Conservation (phyloP, 2,888 invertebrate species). For the Ligdia adustata region DNA sequence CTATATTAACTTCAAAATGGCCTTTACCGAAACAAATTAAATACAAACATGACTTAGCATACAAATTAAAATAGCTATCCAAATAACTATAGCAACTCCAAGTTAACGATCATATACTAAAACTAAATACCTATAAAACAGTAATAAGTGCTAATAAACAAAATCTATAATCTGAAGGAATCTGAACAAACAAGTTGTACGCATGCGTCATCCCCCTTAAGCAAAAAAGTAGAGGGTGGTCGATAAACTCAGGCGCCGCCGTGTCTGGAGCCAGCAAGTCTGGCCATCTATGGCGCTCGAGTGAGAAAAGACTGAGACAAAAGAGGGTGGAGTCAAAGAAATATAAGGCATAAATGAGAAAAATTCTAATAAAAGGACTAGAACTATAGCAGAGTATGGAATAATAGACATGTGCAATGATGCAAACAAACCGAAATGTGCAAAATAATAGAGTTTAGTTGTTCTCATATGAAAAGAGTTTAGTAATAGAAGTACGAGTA, state of each 20-base stretch:
- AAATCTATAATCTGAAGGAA: slow-evolving; percentile 62
- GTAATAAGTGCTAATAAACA: slow-evolving; percentile 28
- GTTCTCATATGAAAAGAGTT: no score
- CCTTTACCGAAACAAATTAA: neutral
- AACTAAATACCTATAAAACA: slow-evolving; percentile 20
- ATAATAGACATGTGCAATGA: no score
- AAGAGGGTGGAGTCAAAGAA: slow-evolving; percentile 18
- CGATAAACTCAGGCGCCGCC: slow-evolving; percentile 78
- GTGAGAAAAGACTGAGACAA: slow-evolving; percentile 10
- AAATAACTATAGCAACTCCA: slow-evolving; percentile 3
- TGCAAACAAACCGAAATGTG: no score
- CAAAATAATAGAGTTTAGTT: no score
- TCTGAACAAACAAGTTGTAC: slow-evolving; percentile 61
- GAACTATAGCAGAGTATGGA: no score
- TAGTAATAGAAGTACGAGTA: no score
- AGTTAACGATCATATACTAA: slow-evolving; percentile 19
- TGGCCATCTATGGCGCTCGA: slow-evolving; percentile 31
- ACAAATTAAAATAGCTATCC: slow-evolving; percentile 17
- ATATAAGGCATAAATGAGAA: neutral
- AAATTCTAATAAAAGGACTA: no score
- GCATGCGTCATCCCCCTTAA: slow-evolving; percentile 56
- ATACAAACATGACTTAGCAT: neutral
- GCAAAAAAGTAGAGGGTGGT: slow-evolving; percentile 42
- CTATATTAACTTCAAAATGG: no score
- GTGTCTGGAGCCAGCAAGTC: slow-evolving; percentile 68